phyloP scores from a whole-genome alignment of 1,140 invertebrate genomes.

The Bactericera cockerelli region DNA sequence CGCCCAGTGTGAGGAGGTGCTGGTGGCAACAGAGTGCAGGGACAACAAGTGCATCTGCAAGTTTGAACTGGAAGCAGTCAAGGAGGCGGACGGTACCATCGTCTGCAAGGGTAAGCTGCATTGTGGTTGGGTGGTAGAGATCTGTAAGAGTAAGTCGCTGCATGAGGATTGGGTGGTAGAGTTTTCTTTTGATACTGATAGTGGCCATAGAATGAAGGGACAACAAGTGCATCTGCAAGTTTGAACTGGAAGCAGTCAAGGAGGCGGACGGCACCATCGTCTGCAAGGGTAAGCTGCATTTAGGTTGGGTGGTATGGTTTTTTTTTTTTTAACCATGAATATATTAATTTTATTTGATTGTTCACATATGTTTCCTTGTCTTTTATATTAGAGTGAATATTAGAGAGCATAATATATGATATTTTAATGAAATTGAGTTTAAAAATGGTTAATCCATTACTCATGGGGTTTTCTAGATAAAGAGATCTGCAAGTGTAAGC shows the following conservation, averaged over 20 bases:
- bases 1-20: constrained; percentile 56
- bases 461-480: too few species aligned
- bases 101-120: constrained; percentile 50
- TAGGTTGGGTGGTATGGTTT: background rate
- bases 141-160: background rate
- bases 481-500: background rate
- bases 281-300: constrained; percentile 46
- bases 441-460: too few species aligned
- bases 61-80: constrained; percentile 52
- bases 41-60: constrained; percentile 57
- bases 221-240: constrained; percentile 53
- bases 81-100: constrained; percentile 44
- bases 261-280: constrained; percentile 46
- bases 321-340: background rate
- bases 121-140: background rate
- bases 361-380: too few species aligned
- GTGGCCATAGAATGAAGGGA: constrained; percentile 59
- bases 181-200: constrained; percentile 25
- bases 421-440: too few species aligned
- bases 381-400: too few species aligned
- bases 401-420: too few species aligned
- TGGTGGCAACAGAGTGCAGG: constrained; percentile 54
- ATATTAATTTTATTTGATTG: too few species aligned
- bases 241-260: constrained; percentile 50
- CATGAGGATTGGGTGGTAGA: background rate